A percentile compares a stretch with the other conserved stretches of the same genome.
phyloP scores from a whole-genome alignment of 1,140 invertebrate genomes.

The Drosophila pseudoananassae region DNA sequence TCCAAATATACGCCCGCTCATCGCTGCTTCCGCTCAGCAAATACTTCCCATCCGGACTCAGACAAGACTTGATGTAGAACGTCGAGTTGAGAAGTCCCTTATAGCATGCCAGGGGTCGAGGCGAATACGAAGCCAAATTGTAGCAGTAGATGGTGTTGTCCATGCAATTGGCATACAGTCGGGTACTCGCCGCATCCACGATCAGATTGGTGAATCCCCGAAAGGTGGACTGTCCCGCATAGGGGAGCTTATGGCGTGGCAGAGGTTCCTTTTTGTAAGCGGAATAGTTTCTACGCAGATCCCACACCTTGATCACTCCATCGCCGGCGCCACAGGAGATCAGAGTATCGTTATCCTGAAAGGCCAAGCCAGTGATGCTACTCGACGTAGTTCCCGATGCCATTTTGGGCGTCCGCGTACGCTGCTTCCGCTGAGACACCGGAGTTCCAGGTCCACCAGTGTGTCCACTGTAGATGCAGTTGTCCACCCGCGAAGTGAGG shows the following conservation, averaged over 20 bases:
- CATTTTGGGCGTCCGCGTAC: conserved; percentile 78
- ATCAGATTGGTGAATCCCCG: conserved; percentile 92
- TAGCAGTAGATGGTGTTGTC: conserved; percentile 94
- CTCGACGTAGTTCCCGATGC: conserved; percentile 75
- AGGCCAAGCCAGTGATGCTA: conserved; percentile 92
- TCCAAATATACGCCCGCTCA: conserved; percentile 93
- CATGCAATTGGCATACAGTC: conserved; percentile 94
- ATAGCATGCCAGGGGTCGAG: conserved; percentile 87
- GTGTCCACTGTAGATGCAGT: conserved; percentile 87
- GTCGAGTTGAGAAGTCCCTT: conserved; percentile 90
- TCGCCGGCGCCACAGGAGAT: conserved; percentile 93
- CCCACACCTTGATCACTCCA: conserved; percentile 94
- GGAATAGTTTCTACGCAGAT: conserved; percentile 92
- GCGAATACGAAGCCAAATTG: conserved; percentile 89
- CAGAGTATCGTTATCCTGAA: conserved; percentile 89
- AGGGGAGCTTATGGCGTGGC: conserved; percentile 89
- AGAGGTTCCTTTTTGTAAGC: conserved; percentile 88
- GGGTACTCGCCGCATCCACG: conserved; percentile 88
- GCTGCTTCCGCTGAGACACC: conserved; percentile 84
- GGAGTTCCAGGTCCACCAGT: conserved; percentile 85
- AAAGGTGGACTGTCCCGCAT: conserved; percentile 88
- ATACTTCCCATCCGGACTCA: conserved; percentile 92
- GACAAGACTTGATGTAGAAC: conserved; percentile 92
- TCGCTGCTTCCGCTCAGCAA: conserved; percentile 93
- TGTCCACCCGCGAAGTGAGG: conserved; percentile 86